Evolutionary conservation across 2,113 vertebrate genomes (phyloP).

Genomic region (Aythya baeri): DNA sequence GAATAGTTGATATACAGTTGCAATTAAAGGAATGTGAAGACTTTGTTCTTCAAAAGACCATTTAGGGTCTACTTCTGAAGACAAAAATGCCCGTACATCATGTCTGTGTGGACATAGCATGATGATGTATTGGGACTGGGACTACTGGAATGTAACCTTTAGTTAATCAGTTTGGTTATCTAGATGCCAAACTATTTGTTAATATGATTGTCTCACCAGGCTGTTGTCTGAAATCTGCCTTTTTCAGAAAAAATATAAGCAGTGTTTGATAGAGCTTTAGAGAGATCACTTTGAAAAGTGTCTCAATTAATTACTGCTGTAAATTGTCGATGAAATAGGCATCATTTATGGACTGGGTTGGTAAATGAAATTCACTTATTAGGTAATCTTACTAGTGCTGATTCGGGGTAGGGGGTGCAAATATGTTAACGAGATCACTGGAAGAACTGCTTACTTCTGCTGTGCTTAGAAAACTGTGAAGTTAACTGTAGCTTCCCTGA

Average conservation of each 20-base stretch:
- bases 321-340: neutral
- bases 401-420: neutral
- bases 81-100: fast-evolving
- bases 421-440: neutral
- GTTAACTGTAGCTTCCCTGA: neutral
- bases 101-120: neutral
- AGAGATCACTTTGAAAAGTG: neutral
- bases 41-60: neutral
- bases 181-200: neutral
- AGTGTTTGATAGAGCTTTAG: neutral
- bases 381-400: neutral
- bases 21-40: neutral
- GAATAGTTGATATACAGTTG: neutral
- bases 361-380: neutral
- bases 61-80: neutral
- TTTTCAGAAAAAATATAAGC: neutral
- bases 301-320: neutral
- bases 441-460: neutral
- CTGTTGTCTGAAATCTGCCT: neutral
- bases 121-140: neutral
- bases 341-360: neutral
- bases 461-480: neutral
- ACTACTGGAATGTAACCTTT: neutral
- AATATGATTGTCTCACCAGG: neutral
- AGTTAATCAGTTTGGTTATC: neutral